These are phyloP conservation scores for Arbacia lixula DNA, from an alignment of 53 echinoderm and acorn worm genomes.

Conservation along the genomic window DNA sequence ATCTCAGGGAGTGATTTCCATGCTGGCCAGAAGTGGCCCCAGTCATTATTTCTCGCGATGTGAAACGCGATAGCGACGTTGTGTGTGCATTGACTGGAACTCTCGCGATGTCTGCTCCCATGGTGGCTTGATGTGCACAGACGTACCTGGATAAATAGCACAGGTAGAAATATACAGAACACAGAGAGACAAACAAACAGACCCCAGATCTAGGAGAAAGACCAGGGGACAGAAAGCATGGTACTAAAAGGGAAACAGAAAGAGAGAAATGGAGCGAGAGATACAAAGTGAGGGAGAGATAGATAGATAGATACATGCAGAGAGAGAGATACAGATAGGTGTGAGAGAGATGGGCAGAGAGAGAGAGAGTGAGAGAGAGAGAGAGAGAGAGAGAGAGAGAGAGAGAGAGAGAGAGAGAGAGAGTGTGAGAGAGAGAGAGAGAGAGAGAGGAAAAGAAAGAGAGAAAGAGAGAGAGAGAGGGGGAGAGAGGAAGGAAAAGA, in stretches of 20 bases:
- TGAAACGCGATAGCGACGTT: conserved; percentile 35
- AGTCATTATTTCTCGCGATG: conserved; percentile 12
- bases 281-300: not conserved
- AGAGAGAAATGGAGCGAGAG: not conserved
- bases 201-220: conserved; percentile 1
- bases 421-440: no score
- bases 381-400: not conserved
- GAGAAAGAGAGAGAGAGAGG: not conserved
- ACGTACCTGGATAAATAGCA: conserved; percentile 44
- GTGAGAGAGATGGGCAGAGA: not conserved
- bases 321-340: not conserved
- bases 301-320: not conserved
- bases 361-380: not conserved
- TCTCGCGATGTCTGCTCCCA: not conserved
- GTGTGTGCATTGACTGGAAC: conserved; percentile 24
- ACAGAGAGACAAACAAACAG: conserved; percentile 44
- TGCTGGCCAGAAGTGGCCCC: conserved; percentile 16
- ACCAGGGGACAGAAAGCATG: not conserved
- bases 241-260: not conserved
- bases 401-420: conserved; percentile 4
- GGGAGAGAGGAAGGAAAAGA: not conserved
- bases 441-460: not conserved
- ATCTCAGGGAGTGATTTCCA: conserved; percentile 17
- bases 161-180: conserved; percentile 44
- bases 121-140: conserved; percentile 20